Base-by-base conservation (phyloP, 1,140 invertebrate genomes). In the Lepidurus packardi region DNA sequence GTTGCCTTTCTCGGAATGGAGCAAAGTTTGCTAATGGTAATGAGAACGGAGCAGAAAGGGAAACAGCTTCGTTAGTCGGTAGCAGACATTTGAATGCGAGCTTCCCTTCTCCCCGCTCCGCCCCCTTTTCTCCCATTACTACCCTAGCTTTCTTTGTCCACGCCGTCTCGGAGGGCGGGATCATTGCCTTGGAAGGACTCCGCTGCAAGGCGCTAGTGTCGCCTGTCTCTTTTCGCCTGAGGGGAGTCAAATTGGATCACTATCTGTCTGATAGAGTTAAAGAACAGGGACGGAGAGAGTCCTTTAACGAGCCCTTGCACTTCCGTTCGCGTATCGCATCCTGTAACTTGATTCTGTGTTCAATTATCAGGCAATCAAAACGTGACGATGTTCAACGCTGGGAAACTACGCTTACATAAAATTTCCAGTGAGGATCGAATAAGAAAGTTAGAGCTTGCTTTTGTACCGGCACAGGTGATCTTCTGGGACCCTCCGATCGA, bases 1-100 rank as follows among this genome's bases (percentile, higher is more conserved):
- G 53, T n/a, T 13, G 53, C 53, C 21, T 21, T 65, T 65, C 53
- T 65, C 6, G 53, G 4, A 11, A 7, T 65, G 9, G 53, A 34
- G 53, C 53, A 4, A 65, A 65, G 53, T 65, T 65, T n/a, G n/a
- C 47, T 65, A 65, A 65, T 65, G 53, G 53, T 65, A 65, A 65
- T 65, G 53, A 65, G 53, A 65, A 65, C 9, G 6, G 53, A 16
- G 53, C 3, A 34, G 45, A 47, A 47, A 21, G 53, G 53, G 16
- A 21, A 65, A 65, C 53, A 65, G 53, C 53, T 21, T 65, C 53
- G 53, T 65, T 65, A 65, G 53, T 65, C 53, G 53, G 53, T 65
- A 13, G 53, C 53, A 9, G 53, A 65, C 53, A 65, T 16, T 65
- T 65, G 53, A 65, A 65, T 65, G 21, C 53, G 53, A 65, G 16